phyloP scores from a whole-genome alignment of 1,140 invertebrate genomes.

The Sinonovacula constricta region DNA sequence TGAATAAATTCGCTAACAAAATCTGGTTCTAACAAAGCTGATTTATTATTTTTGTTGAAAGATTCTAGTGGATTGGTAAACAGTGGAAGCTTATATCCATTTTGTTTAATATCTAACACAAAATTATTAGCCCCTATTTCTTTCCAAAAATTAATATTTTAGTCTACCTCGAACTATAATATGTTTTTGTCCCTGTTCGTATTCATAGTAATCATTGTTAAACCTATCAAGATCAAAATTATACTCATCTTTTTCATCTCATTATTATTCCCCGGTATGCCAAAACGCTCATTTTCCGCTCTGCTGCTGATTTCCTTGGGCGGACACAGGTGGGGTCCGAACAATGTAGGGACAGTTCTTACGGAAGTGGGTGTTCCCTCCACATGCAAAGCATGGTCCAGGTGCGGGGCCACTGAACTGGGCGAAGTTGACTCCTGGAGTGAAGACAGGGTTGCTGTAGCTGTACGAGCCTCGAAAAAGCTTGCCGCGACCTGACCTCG shows the following conservation, averaged over 20 bases:
- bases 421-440: too few species aligned
- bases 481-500: too few species aligned
- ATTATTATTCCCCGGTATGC: background rate
- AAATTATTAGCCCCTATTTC: constrained; percentile 6
- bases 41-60: constrained; percentile 23
- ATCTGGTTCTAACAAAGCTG: background rate
- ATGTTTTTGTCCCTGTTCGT: constrained; percentile 26
- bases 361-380: too few species aligned
- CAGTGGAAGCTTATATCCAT: constrained; percentile 35
- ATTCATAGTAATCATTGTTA: constrained; percentile 25
- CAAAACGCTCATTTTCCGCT: background rate
- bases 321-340: background rate
- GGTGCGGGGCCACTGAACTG: too few species aligned
- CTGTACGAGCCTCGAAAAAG: too few species aligned
- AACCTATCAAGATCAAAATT: constrained; percentile 25
- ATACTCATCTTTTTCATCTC: background rate
- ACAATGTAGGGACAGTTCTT: too few species aligned
- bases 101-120: constrained; percentile 23
- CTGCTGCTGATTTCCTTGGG: background rate
- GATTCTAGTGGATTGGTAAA: background rate
- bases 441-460: too few species aligned
- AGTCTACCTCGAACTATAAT: constrained; percentile 28
- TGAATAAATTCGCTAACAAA: constrained; percentile 23
- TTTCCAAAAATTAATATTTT: constrained; percentile 5
- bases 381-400: too few species aligned